Evolutionary conservation across 2,113 vertebrate species (phyloP), one percentile per base, ranked within the genome.

Genomic region (Xiphorhynchus elegans): DNA sequence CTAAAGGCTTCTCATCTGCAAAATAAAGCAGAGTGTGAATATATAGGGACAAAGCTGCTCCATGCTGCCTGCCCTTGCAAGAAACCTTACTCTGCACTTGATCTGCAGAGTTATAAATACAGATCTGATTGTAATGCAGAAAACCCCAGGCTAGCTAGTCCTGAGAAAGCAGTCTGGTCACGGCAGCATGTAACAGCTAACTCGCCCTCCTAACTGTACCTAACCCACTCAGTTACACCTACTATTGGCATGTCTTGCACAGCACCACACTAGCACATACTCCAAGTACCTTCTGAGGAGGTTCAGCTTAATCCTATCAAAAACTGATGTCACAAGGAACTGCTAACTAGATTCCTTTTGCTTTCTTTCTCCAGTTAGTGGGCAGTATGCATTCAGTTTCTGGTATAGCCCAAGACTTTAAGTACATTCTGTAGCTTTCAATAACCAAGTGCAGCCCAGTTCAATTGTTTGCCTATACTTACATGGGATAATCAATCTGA

Each of bases 401-500:
- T 52, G 11, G 25, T 60, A n/a, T 3, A 77, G 31, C 9, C 13
- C 25, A 74, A 52, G 26, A 63, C 17, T 63, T 90, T 11, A 80
- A 79, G 42, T 9, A 56, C 29, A 60, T 78, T 66, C 46, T 64
- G 20, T 13, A 68, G n/a, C 28, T 7, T 87, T 64, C 56, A 50
- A 59, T n/a, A 31, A 72, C 26, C 23, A 75, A 19, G 13, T 16
- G 55, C 3, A 62, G 17, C 3, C 47, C 9, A 1, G 4, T 83
- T 87, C 72, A 74, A 3, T 10, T 69, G 37, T 8, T 44, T n/a
- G 64, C 40, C 46, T 86, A 9, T 96, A 74, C 98, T 98, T 97
- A 99, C 99, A 98, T 98, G 80, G 99, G 98, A 77, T 98, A 98
- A 84, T 98, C 97, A 83, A 97, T 96, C 63, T 98, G 97, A 25